Conservation (phyloP, 2,113 vertebrate genomes). For the Ciconia boyciana region DNA sequence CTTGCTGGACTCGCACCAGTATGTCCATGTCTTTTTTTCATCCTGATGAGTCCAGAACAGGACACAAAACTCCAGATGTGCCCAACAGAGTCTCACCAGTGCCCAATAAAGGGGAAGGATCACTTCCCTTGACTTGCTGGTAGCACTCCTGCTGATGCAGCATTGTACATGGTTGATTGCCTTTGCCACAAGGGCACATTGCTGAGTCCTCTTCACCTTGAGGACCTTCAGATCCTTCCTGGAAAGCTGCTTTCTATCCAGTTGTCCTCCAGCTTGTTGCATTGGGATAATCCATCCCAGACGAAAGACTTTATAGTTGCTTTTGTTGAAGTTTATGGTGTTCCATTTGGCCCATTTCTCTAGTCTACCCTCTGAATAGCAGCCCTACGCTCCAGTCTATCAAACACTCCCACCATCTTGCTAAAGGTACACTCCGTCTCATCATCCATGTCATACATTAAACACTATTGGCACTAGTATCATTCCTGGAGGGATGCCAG, state of each 20-base stretch:
- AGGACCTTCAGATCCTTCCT: background rate
- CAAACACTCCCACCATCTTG: background rate
- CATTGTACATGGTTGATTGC: fast-evolving
- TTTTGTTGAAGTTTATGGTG: background rate
- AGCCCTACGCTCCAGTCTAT: background rate
- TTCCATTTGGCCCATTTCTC: background rate
- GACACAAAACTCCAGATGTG: background rate
- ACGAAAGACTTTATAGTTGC: background rate
- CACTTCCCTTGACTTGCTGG: background rate
- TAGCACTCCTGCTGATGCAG: background rate
- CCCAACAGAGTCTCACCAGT: background rate
- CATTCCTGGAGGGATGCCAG: background rate
- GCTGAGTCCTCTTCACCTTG: background rate
- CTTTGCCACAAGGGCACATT: background rate
- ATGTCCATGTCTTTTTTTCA: background rate
- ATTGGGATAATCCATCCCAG: background rate
- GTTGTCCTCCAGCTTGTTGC: background rate
- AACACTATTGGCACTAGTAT: background rate
- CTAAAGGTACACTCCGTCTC: background rate
- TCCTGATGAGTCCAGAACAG: background rate
- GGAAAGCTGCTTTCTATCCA: background rate
- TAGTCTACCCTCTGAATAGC: background rate
- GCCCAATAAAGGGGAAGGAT: background rate
- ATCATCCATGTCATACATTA: background rate
- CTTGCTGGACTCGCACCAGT: background rate